phyloP scores from a whole-genome alignment of 2,888 invertebrate species.

The Harmothoe impar region DNA sequence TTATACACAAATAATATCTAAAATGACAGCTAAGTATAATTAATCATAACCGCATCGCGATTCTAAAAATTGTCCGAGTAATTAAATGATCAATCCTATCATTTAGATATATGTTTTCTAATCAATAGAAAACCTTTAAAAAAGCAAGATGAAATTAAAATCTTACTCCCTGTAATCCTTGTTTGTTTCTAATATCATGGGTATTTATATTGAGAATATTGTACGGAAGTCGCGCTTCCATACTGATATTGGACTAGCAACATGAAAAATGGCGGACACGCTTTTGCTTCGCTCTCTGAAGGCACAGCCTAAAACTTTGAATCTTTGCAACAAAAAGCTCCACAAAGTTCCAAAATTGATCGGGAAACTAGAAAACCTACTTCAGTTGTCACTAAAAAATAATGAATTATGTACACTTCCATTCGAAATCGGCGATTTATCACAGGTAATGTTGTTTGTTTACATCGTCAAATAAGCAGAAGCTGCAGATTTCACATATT shows the following conservation, averaged over 20 bases:
- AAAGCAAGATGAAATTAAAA: no score
- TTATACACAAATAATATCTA: no score
- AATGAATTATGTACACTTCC: constrained; percentile 79
- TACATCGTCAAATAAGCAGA: background rate
- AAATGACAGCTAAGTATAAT: no score
- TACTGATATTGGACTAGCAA: constrained; percentile 58
- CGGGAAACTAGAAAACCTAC: constrained; percentile 77
- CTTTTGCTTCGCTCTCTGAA: constrained; percentile 78
- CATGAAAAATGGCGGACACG: constrained; percentile 80
- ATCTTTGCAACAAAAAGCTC: constrained; percentile 80
- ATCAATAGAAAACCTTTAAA: no score
- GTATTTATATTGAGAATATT: no score
- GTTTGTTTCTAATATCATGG: no score
- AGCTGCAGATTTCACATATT: no score
- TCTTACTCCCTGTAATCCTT: no score
- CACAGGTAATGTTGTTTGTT: constrained; percentile 73
- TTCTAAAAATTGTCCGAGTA: no score
- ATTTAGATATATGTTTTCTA: no score
- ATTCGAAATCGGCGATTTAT: constrained; percentile 77
- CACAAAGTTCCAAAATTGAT: constrained; percentile 79
- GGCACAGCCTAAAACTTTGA: constrained; percentile 78
- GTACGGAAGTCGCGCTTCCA: background rate
- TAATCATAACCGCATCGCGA: no score
- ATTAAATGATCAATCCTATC: no score
- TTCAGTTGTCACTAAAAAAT: constrained; percentile 78